phyloP scores from a whole-genome alignment of 2,888 invertebrate genomes.

The Caprella mutica region DNA sequence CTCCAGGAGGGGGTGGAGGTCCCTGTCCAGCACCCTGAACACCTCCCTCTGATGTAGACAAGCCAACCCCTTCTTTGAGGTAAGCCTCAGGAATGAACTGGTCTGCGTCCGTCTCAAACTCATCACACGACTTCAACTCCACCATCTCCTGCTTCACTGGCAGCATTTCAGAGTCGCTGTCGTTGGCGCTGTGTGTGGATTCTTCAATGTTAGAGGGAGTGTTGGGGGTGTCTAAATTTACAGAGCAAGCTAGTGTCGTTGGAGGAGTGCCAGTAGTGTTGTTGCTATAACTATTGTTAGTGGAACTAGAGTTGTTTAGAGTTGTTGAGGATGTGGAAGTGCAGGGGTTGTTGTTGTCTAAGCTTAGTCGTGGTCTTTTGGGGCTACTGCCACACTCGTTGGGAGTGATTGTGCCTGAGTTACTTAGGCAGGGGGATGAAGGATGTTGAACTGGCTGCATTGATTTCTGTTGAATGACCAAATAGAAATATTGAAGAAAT shows the following conservation, averaged over 20 bases:
- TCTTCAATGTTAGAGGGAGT: slow-evolving; percentile 25
- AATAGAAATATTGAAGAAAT: no score
- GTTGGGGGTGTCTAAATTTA: slow-evolving; percentile 19
- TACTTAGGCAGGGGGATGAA: no score
- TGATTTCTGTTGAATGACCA: no score
- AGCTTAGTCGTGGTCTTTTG: slow-evolving; percentile 29
- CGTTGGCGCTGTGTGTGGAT: slow-evolving; percentile 23
- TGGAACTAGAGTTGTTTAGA: no score
- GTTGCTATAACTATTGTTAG: not conserved
- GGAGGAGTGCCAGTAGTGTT: not conserved
- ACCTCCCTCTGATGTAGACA: slow-evolving; percentile 16
- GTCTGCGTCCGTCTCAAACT: slow-evolving; percentile 25
- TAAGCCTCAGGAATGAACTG: slow-evolving; percentile 31
- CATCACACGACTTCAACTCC: slow-evolving; percentile 28
- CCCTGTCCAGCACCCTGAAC: slow-evolving; percentile 17
- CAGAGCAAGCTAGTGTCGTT: not conserved
- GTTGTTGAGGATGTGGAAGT: slow-evolving; percentile 22
- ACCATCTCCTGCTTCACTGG: slow-evolving; percentile 34
- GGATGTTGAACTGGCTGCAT: no score
- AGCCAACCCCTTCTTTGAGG: slow-evolving; percentile 25
- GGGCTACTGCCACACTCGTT: slow-evolving; percentile 18
- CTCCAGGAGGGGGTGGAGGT: slow-evolving; percentile 32
- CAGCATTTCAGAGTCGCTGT: slow-evolving; percentile 33
- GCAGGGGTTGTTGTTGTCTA: slow-evolving; percentile 21
- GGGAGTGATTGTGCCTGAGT: no score